These are phyloP conservation scores for Crenuchus spilurus DNA, from an alignment of 2,797 vertebrate species.

Conservation along the genomic window DNA sequence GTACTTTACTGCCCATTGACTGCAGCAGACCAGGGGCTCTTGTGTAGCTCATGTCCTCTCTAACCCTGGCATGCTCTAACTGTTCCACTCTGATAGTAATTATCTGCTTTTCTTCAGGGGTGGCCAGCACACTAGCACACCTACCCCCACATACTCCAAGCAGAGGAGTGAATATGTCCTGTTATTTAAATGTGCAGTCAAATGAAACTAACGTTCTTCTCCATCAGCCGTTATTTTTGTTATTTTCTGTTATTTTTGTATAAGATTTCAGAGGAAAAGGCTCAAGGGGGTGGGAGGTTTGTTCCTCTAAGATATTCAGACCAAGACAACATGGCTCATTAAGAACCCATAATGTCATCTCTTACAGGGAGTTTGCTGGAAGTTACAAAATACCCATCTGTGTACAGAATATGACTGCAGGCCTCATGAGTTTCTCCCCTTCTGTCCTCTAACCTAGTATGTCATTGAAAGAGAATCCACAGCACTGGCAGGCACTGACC, in stretches of 20 bases:
- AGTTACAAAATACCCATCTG: too few species aligned
- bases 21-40: slow-evolving; percentile 10
- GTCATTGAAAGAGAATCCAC: slow-evolving; percentile 53
- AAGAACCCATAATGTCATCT: slow-evolving; percentile 28
- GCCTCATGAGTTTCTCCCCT: slow-evolving; percentile 1
- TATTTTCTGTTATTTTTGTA: slow-evolving; percentile 14
- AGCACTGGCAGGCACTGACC: neutral
- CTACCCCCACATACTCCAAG: slow-evolving; percentile 19
- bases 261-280: slow-evolving; percentile 3
- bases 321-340: slow-evolving; percentile 23
- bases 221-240: neutral
- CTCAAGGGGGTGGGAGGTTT: slow-evolving; percentile 21
- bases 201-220: slow-evolving; percentile 4
- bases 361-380: slow-evolving; percentile 25
- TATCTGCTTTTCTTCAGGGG: slow-evolving; percentile 41
- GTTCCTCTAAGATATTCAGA: slow-evolving; percentile 29
- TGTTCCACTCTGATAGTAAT: slow-evolving; percentile 49
- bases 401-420: slow-evolving; percentile 21
- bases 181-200: slow-evolving; percentile 25
- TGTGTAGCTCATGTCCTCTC: slow-evolving; percentile 27
- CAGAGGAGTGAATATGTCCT: slow-evolving; percentile 17
- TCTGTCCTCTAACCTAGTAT: slow-evolving; percentile 35
- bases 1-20: slow-evolving; percentile 34
- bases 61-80: slow-evolving; percentile 31
- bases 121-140: slow-evolving; percentile 36